Evolutionary conservation across 2,797 vertebrate species (phyloP).

Genomic region (Otolemur crassicaudatus): DNA sequence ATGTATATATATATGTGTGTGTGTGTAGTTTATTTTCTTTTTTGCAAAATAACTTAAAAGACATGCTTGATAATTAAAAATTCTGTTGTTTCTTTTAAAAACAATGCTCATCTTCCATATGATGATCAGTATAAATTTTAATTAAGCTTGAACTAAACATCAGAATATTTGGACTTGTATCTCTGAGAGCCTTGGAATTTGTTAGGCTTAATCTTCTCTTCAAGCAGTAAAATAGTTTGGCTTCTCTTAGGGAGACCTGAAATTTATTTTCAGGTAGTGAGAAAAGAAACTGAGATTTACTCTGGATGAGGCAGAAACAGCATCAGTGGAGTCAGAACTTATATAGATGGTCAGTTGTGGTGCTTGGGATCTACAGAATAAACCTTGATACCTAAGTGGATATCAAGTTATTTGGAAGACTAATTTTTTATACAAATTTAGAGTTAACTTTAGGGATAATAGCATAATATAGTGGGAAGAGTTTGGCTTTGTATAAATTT

Average conservation of each 20-base stretch:
- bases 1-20: not conserved
- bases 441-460: not conserved
- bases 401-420: slow-evolving; percentile 12
- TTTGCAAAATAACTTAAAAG: slow-evolving; percentile 38
- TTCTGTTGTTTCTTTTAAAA: slow-evolving; percentile 19
- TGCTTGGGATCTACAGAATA: not conserved
- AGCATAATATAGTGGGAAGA: not conserved
- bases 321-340: slow-evolving; percentile 12
- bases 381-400: not conserved
- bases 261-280: not conserved
- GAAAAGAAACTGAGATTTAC: not conserved
- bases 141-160: slow-evolving; percentile 42
- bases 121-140: slow-evolving; percentile 29
- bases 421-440: slow-evolving; percentile 7
- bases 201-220: slow-evolving; percentile 14
- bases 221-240: not conserved
- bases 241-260: slow-evolving; percentile 10
- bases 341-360: slow-evolving; percentile 38
- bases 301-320: slow-evolving; percentile 42
- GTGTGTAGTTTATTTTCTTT: not conserved
- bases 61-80: not conserved
- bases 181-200: slow-evolving; percentile 18
- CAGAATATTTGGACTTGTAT: slow-evolving; percentile 5
- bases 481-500: slow-evolving; percentile 13
- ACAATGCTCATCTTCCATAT: slow-evolving; percentile 25